A percentile compares a stretch with the other conserved stretches of the same genome.
Conservation (phyloP, 2,888 invertebrate genomes). For the Plusia festucae region DNA sequence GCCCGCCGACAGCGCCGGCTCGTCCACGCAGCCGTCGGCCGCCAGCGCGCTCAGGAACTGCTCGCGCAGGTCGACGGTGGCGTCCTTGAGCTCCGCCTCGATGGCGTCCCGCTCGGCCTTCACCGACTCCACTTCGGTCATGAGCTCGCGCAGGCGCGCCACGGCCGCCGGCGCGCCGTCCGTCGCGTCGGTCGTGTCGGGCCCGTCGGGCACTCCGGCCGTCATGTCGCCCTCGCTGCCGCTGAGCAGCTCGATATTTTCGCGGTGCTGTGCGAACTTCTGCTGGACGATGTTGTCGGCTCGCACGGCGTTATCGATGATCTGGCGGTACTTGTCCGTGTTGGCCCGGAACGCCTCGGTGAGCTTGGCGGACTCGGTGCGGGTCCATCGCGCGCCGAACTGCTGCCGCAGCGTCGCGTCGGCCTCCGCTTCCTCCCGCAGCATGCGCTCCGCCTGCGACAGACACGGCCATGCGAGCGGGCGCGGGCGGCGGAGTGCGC, state of each 20-base stretch:
- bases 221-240: conserved; percentile 92
- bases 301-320: conserved; percentile 96
- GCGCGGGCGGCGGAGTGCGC: background rate
- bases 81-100: conserved; percentile 93
- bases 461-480: conserved; percentile 41
- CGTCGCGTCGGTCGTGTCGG: conserved; percentile 82
- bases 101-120: conserved; percentile 95
- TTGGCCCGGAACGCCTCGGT: conserved; percentile 97
- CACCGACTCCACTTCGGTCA: conserved; percentile 94
- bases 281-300: conserved; percentile 95
- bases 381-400: conserved; percentile 97
- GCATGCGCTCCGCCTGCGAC: conserved; percentile 88
- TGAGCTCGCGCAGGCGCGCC: conserved; percentile 91
- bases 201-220: conserved; percentile 93
- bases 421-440: conserved; percentile 97
- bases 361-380: conserved; percentile 95
- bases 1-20: conserved; percentile 95
- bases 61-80: conserved; percentile 90
- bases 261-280: conserved; percentile 93
- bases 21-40: conserved; percentile 95
- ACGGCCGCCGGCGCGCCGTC: conserved; percentile 92
- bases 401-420: conserved; percentile 96
- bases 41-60: conserved; percentile 90
- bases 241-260: conserved; percentile 95
- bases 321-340: conserved; percentile 97